Conservation (phyloP, 2,797 vertebrate genomes). For the Brachyalestes nurse region DNA sequence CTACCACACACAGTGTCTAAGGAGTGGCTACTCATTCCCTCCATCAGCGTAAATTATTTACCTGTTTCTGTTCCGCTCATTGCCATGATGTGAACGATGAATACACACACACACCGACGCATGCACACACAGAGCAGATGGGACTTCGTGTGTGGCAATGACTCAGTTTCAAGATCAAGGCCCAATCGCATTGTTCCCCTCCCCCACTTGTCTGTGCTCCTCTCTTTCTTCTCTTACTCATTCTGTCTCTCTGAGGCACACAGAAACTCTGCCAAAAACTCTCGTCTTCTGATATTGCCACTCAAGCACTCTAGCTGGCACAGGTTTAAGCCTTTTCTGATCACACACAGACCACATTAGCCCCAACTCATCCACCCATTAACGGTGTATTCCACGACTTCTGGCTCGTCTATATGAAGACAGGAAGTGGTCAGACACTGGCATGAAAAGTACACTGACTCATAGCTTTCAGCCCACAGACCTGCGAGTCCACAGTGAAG, state of each 20-base stretch:
- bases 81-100: constrained; percentile 36
- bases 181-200: constrained; percentile 29
- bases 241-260: neutral
- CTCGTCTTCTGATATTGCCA: constrained; percentile 9
- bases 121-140: constrained; percentile 50
- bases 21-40: constrained; percentile 36
- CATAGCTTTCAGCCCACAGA: constrained; percentile 14
- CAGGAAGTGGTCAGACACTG: constrained; percentile 23
- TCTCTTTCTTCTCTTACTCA: neutral
- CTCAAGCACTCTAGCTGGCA: constrained; percentile 35
- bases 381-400: constrained; percentile 48
- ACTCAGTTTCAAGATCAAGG: constrained; percentile 47
- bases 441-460: constrained; percentile 14
- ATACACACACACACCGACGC: constrained; percentile 8
- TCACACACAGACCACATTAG: constrained; percentile 4
- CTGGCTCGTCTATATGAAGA: constrained; percentile 31
- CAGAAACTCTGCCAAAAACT: constrained; percentile 2
- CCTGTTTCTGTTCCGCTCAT: constrained; percentile 31
- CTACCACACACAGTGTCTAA: neutral
- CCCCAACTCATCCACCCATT: constrained; percentile 39
- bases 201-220: constrained; percentile 21
- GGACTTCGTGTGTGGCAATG: constrained; percentile 44
- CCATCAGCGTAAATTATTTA: constrained; percentile 53
- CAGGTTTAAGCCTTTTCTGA: constrained; percentile 3
- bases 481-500: constrained; percentile 16